Conservation (phyloP, 2,888 invertebrate species). For the Luffia ferchaultella region DNA sequence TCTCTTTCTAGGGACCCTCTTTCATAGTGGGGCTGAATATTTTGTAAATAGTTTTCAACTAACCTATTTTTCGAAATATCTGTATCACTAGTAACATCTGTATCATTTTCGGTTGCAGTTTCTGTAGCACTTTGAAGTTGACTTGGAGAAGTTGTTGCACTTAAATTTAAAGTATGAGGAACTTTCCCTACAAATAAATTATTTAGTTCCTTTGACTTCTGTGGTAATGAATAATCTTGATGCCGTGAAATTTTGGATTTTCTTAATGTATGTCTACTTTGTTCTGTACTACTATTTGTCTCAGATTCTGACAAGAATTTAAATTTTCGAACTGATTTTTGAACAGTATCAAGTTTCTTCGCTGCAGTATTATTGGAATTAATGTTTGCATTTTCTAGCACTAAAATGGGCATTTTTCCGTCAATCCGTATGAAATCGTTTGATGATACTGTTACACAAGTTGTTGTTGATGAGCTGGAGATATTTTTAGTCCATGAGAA, state of each 20-base stretch:
- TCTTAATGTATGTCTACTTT: not conserved
- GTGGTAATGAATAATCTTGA: no score
- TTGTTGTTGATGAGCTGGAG: conserved; percentile 33
- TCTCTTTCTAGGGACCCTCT: not conserved
- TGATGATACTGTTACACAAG: conserved; percentile 29
- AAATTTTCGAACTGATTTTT: not conserved
- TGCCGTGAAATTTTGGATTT: not conserved
- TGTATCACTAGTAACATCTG: not conserved
- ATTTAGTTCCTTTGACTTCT: no score
- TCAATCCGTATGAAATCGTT: conserved; percentile 35
- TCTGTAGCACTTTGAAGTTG: not conserved
- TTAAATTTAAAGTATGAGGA: conserved; percentile 19
- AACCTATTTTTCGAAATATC: not conserved
- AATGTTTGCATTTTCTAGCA: conserved; percentile 15
- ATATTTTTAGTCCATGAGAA: conserved; percentile 46
- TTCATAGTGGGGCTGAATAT: not conserved
- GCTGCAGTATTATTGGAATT: not conserved
- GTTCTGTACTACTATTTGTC: not conserved
- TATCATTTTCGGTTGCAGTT: not conserved
- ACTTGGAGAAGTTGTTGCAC: conserved; percentile 17
- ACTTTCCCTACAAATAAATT: not conserved
- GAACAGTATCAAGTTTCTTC: not conserved
- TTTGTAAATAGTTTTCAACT: not conserved
- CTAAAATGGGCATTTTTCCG: conserved; percentile 36
- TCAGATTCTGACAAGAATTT: not conserved